These are phyloP conservation scores for Microcebus jonahi DNA, from an alignment of 2,113 vertebrate genomes.

Conservation along the genomic window DNA sequence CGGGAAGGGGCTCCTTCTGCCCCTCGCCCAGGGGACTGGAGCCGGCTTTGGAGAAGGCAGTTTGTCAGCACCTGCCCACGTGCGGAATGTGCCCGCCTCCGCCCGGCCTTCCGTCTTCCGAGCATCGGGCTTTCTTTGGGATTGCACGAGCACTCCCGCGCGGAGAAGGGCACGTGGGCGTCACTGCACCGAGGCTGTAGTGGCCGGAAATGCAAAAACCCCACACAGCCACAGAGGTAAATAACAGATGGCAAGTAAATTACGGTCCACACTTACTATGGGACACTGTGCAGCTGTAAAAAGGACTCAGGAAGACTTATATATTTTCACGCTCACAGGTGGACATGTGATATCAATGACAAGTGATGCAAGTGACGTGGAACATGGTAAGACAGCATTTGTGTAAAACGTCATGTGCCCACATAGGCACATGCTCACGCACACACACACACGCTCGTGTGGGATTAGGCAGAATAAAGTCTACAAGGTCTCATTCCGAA, in stretches of 20 bases:
- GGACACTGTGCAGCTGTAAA: background rate
- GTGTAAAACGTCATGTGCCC: background rate
- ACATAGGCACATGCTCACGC: accelerated
- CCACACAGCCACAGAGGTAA: accelerated
- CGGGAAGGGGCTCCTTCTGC: background rate
- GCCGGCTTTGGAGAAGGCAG: background rate
- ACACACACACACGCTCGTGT: accelerated
- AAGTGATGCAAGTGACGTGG: accelerated
- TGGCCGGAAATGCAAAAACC: accelerated
- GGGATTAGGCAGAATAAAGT: accelerated
- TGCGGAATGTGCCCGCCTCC: accelerated
- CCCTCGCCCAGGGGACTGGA: background rate
- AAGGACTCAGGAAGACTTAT: background rate
- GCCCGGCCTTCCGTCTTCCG: accelerated
- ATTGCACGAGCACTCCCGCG: background rate
- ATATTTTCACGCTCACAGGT: accelerated
- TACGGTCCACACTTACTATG: accelerated
- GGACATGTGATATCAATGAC: accelerated
- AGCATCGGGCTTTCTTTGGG: background rate
- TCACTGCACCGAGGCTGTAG: accelerated
- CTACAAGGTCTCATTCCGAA: background rate
- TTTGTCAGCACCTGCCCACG: background rate
- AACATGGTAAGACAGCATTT: background rate
- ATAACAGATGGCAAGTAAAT: background rate
- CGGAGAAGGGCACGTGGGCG: background rate